Base-by-base conservation (phyloP, 1,140 invertebrate species). In the Aethina tumida region DNA sequence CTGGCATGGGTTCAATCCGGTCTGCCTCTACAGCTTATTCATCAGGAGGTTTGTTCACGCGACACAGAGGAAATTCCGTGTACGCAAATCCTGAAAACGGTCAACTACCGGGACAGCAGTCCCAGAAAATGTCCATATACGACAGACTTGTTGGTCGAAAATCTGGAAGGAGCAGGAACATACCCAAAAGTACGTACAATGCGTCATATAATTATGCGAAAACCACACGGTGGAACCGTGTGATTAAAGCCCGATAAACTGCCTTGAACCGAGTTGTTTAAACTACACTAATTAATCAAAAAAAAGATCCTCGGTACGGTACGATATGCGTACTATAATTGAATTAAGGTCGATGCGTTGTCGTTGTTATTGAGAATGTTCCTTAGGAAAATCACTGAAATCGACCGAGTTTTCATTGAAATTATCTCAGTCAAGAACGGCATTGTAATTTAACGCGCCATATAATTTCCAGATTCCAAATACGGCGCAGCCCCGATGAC, bases 1-100 rank as follows among this genome's bases (percentile, higher is more conserved):
- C 87, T 67, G 81, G 84, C 2, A 82, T 87, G 72, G 84, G 83
- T 1, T 87, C 84, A 0, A 74, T 85, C 10, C 68, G 85, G 3
- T 87, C 84, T 14, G 81, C 83, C 0, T 84, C 81, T 0, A 87
- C 84, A 0, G 81, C 82, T 0, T 87, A 87, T 52, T 87, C 84
- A 15, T 85, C 82, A 1, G 82, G 81, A 1, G 74, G 79, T 18
- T 69, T 85, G 9, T 86, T 86, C 44, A 70, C 72, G 2, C 66
- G 84, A 40, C 53, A 55, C 35, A 39, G 56, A 10, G 57, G 52
- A 7, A 66, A 67, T 45, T 74, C 78, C 8, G 81, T 86, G 1
- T 86, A 86, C 55, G 81, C 81, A 9, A 84, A 78, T 51, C 83
- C 82, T 0, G 82, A 84, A 55, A 75, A 75, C 1, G 80, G 78